Base-by-base conservation (phyloP, 2,797 vertebrate genomes). In the Sebastiscus tertius region DNA sequence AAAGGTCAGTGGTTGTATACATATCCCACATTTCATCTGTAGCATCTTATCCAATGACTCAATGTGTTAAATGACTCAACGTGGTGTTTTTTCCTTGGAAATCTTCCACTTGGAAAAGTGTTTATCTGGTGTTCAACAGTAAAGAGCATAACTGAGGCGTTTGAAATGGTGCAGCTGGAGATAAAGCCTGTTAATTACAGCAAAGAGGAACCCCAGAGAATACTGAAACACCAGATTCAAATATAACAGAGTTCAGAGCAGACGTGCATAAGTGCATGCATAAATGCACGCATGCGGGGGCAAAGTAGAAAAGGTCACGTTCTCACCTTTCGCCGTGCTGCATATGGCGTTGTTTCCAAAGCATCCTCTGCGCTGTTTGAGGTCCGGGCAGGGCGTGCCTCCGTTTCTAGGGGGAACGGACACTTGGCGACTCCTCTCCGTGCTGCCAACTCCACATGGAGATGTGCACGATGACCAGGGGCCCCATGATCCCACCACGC, bases 301-400 rank as follows among this genome's bases (percentile, higher is more conserved):
- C 6, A 52, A 16, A 2, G 13, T 2, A 62, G 42, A 63, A 71
- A 77, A 79, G 5, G 16, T 64, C 33, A 18, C 6, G 14, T 6
- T 58, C 71, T 88, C 92, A 97, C 97, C 97, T 97, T 96, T 95
- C 2, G 95, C 95, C 0, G 81, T 83, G 62, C 90, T 92, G 72
- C 97, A 97, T 54, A 93, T 69, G 0, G 88, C 87, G 16, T 95
- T 93, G 82, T 97, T 96, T 56, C 96, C 97, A 1, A 95, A 95
- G 92, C 97, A 98, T 27, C 97, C 97, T 1, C 97, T 90, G 2
- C 96, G 95, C 91, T 98, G 97, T 77, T 95, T 97, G 72, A 98
- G 96, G 83, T 97, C 96, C 0, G 96, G 97, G 63, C 97, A 98
- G 8, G 96, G 96, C 1, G 86, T 92, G 29, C 97, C 97, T 63